A percentile compares a stretch with the other conserved stretches of the same genome.
Evolutionary conservation across 2,888 invertebrate genomes (phyloP).

Genomic region (Melipona bicolor): DNA sequence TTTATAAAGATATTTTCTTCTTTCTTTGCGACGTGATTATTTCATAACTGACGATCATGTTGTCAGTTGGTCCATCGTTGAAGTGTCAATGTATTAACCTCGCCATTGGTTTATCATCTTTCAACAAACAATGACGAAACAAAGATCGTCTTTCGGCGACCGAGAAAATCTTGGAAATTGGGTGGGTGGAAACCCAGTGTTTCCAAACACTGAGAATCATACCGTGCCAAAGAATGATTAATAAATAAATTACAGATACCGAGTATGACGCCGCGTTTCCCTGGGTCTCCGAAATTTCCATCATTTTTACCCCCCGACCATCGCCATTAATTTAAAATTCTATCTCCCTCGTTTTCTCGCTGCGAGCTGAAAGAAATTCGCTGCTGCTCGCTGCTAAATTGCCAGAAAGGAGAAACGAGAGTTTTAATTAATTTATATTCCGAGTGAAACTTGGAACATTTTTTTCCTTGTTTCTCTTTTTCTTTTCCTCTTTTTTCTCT

Average conservation of each 20-base stretch:
- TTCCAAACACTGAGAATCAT: neutral
- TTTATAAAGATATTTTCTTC: neutral
- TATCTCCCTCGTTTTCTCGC: neutral
- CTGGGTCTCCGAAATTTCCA: neutral
- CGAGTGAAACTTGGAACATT: neutral
- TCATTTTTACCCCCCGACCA: neutral
- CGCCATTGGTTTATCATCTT: neutral
- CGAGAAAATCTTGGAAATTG: neutral
- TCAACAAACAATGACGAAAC: neutral
- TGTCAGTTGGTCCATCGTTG: neutral
- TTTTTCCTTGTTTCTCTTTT: no score
- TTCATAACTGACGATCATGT: neutral
- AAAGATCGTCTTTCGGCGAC: neutral
- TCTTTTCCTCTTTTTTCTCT: no score
- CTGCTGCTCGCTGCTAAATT: neutral
- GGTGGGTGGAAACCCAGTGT: neutral
- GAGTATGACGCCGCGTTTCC: neutral
- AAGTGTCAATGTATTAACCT: neutral
- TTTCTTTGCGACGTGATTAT: neutral
- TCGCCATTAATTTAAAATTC: constrained; percentile 8
- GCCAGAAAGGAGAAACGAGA: neutral
- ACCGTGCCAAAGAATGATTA: no score
- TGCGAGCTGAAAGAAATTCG: neutral
- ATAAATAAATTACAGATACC: neutral
- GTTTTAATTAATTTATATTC: neutral